Evolutionary conservation across 2,888 invertebrate genomes (phyloP).

Genomic region (Enoplolaimus lenunculus): DNA sequence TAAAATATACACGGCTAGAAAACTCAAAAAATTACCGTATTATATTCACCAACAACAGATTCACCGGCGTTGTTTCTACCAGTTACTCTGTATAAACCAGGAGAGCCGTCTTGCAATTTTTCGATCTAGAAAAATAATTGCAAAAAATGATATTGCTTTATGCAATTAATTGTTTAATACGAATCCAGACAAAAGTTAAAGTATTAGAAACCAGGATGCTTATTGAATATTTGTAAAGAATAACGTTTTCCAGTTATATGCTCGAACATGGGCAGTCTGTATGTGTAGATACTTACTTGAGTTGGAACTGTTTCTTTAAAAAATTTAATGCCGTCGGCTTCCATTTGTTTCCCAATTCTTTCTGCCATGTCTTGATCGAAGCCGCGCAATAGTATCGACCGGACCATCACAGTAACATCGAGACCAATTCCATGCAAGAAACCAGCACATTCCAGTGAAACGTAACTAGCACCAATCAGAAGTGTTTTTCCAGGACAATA

Average conservation of each 20-base stretch:
- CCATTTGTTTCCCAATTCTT: conserved; percentile 47
- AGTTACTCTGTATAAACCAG: conserved; percentile 41
- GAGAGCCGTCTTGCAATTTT: conserved; percentile 47
- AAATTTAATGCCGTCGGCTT: conserved; percentile 46
- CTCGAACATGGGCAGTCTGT: conserved; percentile 19
- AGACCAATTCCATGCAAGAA: conserved; percentile 48
- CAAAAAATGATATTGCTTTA: too few relatives aligned
- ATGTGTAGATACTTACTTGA: too few relatives aligned
- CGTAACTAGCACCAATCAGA: conserved; percentile 51
- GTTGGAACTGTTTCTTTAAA: conserved; percentile 43
- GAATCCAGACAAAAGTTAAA: too few relatives aligned
- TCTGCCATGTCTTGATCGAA: conserved; percentile 52
- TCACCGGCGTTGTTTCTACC: conserved; percentile 36
- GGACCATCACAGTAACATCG: conserved; percentile 46
- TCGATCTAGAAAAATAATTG: conserved; percentile 51
- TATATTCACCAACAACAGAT: conserved; percentile 46
- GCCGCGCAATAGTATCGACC: conserved; percentile 50
- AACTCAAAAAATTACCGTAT: too few relatives aligned
- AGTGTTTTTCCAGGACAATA: conserved; percentile 49
- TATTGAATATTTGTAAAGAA: too few relatives aligned
- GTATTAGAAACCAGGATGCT: too few relatives aligned
- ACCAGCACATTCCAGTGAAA: conserved; percentile 51
- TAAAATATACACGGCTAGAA: too few relatives aligned
- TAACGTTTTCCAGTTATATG: too few relatives aligned
- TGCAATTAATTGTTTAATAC: too few relatives aligned